Percentiles rank a stretch among this genome's conserved stretches.
Conservation (phyloP, 2,888 invertebrate species). For the Chaetoderma sp. region DNA sequence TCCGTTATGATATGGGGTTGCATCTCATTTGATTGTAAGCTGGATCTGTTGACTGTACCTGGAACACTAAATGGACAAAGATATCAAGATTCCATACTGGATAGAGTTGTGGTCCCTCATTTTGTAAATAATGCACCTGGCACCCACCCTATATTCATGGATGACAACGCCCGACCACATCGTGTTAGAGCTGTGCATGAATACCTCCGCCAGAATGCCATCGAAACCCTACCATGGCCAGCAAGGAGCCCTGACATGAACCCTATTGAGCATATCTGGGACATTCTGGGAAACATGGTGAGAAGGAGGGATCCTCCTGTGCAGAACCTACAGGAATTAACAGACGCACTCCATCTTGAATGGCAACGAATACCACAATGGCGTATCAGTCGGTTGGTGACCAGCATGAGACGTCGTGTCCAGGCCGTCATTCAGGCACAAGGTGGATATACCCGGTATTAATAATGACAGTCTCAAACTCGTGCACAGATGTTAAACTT, state of each 20-base stretch:
- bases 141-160: no score
- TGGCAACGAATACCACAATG: background rate
- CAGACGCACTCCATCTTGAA: slow-evolving; percentile 10
- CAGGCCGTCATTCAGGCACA: slow-evolving; percentile 14
- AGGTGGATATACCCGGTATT: slow-evolving; percentile 4
- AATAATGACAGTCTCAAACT: background rate
- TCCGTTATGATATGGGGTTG: no score
- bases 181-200: background rate
- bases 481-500: no score
- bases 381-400: background rate
- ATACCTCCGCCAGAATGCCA: background rate
- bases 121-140: no score
- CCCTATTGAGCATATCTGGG: slow-evolving; percentile 8
- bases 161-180: no score
- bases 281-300: slow-evolving; percentile 5
- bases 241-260: slow-evolving; percentile 6
- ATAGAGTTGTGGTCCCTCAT: no score
- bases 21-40: no score
- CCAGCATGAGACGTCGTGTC: slow-evolving; percentile 13
- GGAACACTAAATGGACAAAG: no score
- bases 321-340: slow-evolving; percentile 6
- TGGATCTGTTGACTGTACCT: no score
- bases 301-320: slow-evolving; percentile 1
- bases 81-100: no score
- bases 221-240: background rate